A percentile compares a stretch with the other conserved stretches of the same genome.
These are phyloP conservation scores for Melanargia galathea DNA, from an alignment of 2,888 invertebrate species.

Conservation along the genomic window DNA sequence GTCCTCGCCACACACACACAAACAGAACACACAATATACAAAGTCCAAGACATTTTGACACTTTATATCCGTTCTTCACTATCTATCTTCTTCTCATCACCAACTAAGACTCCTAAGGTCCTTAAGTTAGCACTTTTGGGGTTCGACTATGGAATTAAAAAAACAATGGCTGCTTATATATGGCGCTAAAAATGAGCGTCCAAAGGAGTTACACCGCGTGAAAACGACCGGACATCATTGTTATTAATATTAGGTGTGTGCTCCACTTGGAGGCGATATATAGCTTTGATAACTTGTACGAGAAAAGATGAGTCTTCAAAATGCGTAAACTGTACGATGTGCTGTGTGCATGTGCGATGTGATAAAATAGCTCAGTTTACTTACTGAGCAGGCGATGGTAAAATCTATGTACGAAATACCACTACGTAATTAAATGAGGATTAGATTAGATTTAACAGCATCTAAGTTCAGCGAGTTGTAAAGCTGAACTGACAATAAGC, in stretches of 20 bases:
- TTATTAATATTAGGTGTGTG: constrained; percentile 61
- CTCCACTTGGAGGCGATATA: constrained; percentile 37
- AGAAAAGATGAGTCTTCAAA: not conserved
- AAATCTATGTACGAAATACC: too few relatives aligned
- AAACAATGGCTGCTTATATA: constrained; percentile 75
- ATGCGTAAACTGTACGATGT: not conserved
- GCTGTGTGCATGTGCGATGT: too few relatives aligned
- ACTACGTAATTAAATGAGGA: too few relatives aligned
- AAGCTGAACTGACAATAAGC: too few relatives aligned
- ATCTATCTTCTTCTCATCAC: constrained; percentile 50
- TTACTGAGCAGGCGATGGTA: too few relatives aligned
- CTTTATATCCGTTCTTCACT: constrained; percentile 34
- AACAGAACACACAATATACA: constrained; percentile 60
- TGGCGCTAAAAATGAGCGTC: constrained; percentile 72
- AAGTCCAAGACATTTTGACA: constrained; percentile 67
- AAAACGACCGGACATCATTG: constrained; percentile 80
- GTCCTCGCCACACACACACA: constrained; percentile 70
- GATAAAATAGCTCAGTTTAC: too few relatives aligned
- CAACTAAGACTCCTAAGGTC: constrained; percentile 42
- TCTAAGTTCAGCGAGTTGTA: too few relatives aligned
- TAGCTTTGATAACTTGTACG: constrained; percentile 7
- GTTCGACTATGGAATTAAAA: constrained; percentile 68
- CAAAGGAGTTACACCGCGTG: constrained; percentile 69
- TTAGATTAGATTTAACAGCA: too few relatives aligned
- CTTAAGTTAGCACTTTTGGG: constrained; percentile 52